Evolutionary conservation across 2,888 invertebrate species (phyloP).

Genomic region (Hypomecis atomaria): DNA sequence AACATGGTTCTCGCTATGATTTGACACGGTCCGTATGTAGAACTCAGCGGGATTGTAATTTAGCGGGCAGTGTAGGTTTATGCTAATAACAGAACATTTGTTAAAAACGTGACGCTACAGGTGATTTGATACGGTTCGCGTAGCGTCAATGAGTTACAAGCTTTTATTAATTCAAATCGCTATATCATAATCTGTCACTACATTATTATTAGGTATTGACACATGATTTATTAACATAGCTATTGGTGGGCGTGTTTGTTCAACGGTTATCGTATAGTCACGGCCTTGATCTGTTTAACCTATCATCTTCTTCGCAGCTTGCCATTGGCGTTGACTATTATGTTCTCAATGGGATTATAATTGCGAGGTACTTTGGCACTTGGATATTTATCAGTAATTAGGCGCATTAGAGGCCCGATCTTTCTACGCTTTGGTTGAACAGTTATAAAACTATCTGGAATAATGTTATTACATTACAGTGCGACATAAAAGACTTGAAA

Average conservation of each 20-base stretch:
- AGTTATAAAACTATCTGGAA: too few species aligned
- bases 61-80: constrained; percentile 87
- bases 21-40: constrained; percentile 86
- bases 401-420: too few species aligned
- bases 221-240: constrained; percentile 13
- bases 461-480: too few species aligned
- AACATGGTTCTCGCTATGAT: constrained; percentile 40
- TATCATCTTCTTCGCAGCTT: neutral
- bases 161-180: constrained; percentile 24
- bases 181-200: constrained; percentile 13
- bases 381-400: neutral
- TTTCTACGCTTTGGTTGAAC: too few species aligned
- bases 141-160: constrained; percentile 6
- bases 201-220: constrained; percentile 12
- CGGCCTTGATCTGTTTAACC: constrained; percentile 1
- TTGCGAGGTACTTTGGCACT: neutral
- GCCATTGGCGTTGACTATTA: neutral
- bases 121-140: constrained; percentile 7
- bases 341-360: neutral
- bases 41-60: constrained; percentile 95
- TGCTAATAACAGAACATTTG: constrained; percentile 65
- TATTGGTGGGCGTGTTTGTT: constrained; percentile 20
- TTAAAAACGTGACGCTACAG: constrained; percentile 10
- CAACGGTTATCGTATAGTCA: constrained; percentile 2
- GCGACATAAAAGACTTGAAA: too few species aligned